A percentile compares a stretch with the other conserved stretches of the same genome.
These are phyloP conservation scores for Drosophila orena DNA, from an alignment of 1,140 invertebrate genomes.

Conservation along the genomic window DNA sequence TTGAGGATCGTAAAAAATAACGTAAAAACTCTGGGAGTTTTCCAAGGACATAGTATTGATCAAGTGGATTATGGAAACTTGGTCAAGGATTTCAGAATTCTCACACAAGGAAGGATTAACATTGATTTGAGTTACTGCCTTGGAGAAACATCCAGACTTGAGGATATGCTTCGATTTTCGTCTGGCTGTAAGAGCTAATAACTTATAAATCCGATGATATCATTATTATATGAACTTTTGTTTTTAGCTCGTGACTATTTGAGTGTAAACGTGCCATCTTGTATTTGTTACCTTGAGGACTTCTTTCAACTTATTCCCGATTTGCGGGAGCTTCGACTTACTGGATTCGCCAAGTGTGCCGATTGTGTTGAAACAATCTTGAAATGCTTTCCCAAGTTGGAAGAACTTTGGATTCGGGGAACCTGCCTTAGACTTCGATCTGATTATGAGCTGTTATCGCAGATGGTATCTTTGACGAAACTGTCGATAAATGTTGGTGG, in stretches of 20 bases:
- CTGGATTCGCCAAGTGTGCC: slow-evolving; percentile 19
- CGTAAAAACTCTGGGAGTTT: slow-evolving; percentile 6
- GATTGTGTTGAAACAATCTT: slow-evolving; percentile 3
- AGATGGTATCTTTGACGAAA: slow-evolving; percentile 5
- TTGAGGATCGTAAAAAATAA: slow-evolving; percentile 5
- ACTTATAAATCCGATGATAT: too few species aligned
- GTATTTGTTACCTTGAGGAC: slow-evolving; percentile 20
- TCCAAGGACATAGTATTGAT: slow-evolving; percentile 12
- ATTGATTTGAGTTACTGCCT: not conserved
- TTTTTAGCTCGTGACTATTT: slow-evolving; percentile 13
- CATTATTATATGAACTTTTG: too few species aligned
- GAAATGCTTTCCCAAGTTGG: slow-evolving; percentile 19
- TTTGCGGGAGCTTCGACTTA: slow-evolving; percentile 11
- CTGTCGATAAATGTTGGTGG: slow-evolving; percentile 2
- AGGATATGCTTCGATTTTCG: slow-evolving; percentile 17
- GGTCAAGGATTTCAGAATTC: slow-evolving; percentile 7
- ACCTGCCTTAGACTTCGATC: not conserved
- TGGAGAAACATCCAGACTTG: not conserved
- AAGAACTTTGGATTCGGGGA: slow-evolving; percentile 13
- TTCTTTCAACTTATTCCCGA: slow-evolving; percentile 17
- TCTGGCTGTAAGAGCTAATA: not conserved
- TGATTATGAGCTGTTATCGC: slow-evolving; percentile 19
- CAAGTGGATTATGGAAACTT: slow-evolving; percentile 2
- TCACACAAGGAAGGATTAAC: slow-evolving; percentile 8
- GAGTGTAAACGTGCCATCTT: slow-evolving; percentile 18